Percentiles rank a stretch among this genome's conserved stretches.
Evolutionary conservation across 92 coral and sea anemone species (phyloP).

Genomic region (Palythoa grandiflora): DNA sequence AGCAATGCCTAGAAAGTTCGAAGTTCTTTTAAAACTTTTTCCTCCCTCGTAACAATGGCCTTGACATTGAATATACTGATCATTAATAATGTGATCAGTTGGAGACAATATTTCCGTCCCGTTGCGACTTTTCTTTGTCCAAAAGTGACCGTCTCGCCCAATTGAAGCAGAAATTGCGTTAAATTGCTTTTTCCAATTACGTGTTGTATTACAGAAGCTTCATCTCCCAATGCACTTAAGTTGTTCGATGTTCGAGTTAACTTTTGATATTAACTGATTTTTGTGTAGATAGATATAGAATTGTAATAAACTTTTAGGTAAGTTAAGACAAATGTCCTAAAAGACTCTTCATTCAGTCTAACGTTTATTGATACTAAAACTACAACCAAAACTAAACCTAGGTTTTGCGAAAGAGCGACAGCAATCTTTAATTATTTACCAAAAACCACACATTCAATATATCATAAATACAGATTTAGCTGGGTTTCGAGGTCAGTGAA

Average conservation of each 20-base stretch:
- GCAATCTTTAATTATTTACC: not conserved
- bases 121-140: not conserved
- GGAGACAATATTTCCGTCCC: not conserved
- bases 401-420: conserved; percentile 2
- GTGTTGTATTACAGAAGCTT: not conserved
- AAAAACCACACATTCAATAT: not conserved
- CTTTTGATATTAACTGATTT: not conserved
- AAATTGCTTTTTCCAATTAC: conserved; percentile 5
- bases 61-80: not conserved
- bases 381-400: not conserved
- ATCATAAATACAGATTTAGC: not conserved
- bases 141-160: not conserved
- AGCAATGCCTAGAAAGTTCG: not conserved
- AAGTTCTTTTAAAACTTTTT: not conserved
- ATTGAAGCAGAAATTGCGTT: not conserved
- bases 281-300: not conserved
- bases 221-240: too few species aligned
- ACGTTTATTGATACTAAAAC: not conserved
- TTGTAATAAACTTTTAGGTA: too few species aligned
- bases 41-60: not conserved
- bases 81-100: conserved; percentile 9
- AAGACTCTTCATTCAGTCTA: too few species aligned
- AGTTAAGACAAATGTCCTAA: too few species aligned
- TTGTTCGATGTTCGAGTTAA: not conserved
- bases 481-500: not conserved